Evolutionary conservation across 2,113 vertebrate genomes (phyloP), one percentile per base, ranked within the genome.

Genomic region (Numenius arquata): DNA sequence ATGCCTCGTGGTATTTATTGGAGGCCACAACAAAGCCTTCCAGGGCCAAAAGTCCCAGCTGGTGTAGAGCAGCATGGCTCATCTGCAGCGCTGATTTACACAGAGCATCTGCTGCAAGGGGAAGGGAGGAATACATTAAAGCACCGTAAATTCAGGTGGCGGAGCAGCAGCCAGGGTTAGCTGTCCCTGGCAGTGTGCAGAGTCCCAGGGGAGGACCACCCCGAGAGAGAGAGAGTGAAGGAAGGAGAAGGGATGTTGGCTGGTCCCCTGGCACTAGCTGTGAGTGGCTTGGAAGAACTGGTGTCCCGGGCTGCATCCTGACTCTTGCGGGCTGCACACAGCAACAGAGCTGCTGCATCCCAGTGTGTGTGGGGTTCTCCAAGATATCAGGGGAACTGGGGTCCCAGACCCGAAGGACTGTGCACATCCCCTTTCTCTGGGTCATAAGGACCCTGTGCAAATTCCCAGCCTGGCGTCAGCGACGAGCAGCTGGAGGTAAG

Each of bases 331-430:
- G 34, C 62, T 15, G 52, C 63, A 34, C 30, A 4, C 13, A 53
- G 67, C 1, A 2, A 45, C 61, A 16, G 48, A 70, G 59, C 12
- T 32, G 27, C 52, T 16, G 86, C 73, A 34, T 47, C 65, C 34
- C 1, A 3, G 55, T 0, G 1, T 1, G 0, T 5, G 38, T 3
- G 8, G 43, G 23, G 5, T 34, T 5, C 70, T 36, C 40, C 1
- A 2, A 43, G 59, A 17, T 30, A 61, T 13, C 6, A 12, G 59
- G 15, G 20, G 2, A 73, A 13, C 52, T 45, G 55, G n/a, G 12
- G 15, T 58, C 38, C 38, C 53, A 38, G 21, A 41, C 17, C 34
- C 32, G 30, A 18, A 34, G 34, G 50, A 9, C 65, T 7, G 36
- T 3, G 10, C 23, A 12, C 19, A 23, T n/a, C n/a, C 9, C 10